Base-by-base conservation (phyloP, 2,888 invertebrate species). In the Penaeus monodon region DNA sequence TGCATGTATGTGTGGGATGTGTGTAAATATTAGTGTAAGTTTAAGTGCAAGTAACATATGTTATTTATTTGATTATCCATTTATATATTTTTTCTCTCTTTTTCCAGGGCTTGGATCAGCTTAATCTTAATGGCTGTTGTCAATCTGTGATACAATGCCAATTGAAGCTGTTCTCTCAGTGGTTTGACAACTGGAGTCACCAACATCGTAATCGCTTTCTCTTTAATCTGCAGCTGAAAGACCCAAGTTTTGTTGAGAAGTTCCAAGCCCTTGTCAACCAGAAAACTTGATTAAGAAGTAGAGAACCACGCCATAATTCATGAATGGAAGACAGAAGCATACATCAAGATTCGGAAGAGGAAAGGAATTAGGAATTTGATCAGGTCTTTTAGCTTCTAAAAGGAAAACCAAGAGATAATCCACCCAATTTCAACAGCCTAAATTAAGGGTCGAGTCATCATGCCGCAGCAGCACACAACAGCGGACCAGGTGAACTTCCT, bases 401-500 rank as follows among this genome's bases (percentile, higher is more conserved):
- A 57, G 17, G 17, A 57, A 57, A 57, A 4, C 57, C 14, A 57
- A 57, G 17, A 20, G 17, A 20, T 17, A 57, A 17, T 17, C 17
- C 17, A 20, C 17, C 57, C 57, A 17, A n/a, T 49, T 77, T 7
- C 49, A 49, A 44, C 44, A 17, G 57, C 57, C 17, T n/a, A 57
- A 57, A 57, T 57, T 57, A 3, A 17, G 57, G 20, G 3, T 57
- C 57, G 10, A 57, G 57, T 57, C 57, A 57, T 57, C 57, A 88
- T 88, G 88, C 88, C 88, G 22, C 88, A 88, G 27, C 82, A 83
- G 63, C 86, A 88, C 44, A 86, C 88, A 68, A 68, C 86, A 27
- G 38, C 44, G 12, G 88, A 88, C 6, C 97, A 97, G 92, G 93
- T 97, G 91, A 94, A 96, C 85, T 97, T 97, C 92, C 93, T 97